Percentiles rank a stretch among this genome's conserved stretches.
Conservation (phyloP, 2,113 vertebrate species). For the Melozone crissalis region DNA sequence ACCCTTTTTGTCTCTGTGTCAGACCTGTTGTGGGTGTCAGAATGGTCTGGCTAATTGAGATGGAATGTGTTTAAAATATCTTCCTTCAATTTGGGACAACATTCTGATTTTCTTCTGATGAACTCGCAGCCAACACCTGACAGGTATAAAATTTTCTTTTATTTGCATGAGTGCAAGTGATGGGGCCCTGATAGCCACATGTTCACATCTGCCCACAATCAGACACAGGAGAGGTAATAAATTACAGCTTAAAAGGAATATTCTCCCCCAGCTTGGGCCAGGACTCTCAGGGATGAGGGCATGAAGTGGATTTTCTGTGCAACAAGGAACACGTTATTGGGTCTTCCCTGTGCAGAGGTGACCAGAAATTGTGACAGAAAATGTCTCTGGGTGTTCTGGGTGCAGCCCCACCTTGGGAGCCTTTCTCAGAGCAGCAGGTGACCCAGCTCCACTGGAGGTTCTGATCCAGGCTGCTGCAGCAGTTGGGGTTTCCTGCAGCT, state of each 20-base stretch:
- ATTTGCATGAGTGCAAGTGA: not conserved
- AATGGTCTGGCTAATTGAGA: constrained; percentile 1
- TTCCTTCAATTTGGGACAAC: not conserved
- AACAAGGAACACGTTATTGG: fast-evolving
- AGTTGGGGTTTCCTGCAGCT: too few relatives aligned
- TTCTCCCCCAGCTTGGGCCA: not conserved
- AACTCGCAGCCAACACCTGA: not conserved
- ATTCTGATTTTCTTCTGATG: not conserved
- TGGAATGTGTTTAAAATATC: not conserved
- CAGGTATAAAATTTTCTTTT: not conserved
- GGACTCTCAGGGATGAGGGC: not conserved
- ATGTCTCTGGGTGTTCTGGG: fast-evolving
- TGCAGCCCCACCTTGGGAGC: not conserved
- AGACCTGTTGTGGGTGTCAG: not conserved
- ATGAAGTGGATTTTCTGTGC: not conserved
- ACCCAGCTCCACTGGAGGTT: too few relatives aligned
- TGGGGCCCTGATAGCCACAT: not conserved
- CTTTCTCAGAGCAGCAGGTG: not conserved
- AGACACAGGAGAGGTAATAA: too few relatives aligned
- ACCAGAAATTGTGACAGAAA: not conserved
- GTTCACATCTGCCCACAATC: not conserved
- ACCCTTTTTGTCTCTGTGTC: not conserved
- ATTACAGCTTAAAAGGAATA: not conserved
- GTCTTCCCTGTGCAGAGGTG: not conserved
- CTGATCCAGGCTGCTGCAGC: too few relatives aligned